Base-by-base conservation (phyloP, 2,888 invertebrate genomes). In the Amiota mariae region DNA sequence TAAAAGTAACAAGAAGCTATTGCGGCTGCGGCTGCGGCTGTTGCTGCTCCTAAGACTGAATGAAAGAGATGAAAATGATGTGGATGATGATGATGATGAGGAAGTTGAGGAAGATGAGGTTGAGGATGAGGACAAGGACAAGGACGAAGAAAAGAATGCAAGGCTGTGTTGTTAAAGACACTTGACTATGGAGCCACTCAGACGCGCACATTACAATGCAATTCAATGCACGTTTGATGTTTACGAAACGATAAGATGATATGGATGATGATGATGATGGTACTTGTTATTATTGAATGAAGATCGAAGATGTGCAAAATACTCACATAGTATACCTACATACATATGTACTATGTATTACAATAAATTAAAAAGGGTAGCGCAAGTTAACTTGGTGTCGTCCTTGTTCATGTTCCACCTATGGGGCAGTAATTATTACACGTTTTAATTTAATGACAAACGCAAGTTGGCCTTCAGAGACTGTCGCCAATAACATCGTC, bases 361-460 rank as follows among this genome's bases (percentile, higher is more conserved):
- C 36, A 36, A 36, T 36, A 36, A 36, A 36, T 36, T 2, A 6
- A 36, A 36, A 36, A 6, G 36, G 36, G 4, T 36, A 36, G 36
- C 36, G 36, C 36, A 36, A 36, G 36, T 6, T 36, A 6, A 36
- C 36, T 36, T 36, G 36, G 6, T 6, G 36, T 36, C 36, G 36
- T 36, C 36, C 36, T 36, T 36, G 36, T 36, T 36, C 36, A 36
- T 36, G 36, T 36, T 36, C 36, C 36, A 6, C 36, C 36, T 36
- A 4, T 36, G 36, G 13, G 51, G 54, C 54, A 72, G 51, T 71
- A 72, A 75, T 75, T 75, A 72, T 75, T 73, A 67, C 75, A 75
- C 75, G 73, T 75, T 75, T 63, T 46, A 67, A 51, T 72, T 73
- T 75, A 75, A 73, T 73, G 76, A 72, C 73, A 76, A 67, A 68